Evolutionary conservation across 2,888 invertebrate genomes (phyloP), one percentile per base, ranked within the genome.

Genomic region (Aspidiotus destructor): DNA sequence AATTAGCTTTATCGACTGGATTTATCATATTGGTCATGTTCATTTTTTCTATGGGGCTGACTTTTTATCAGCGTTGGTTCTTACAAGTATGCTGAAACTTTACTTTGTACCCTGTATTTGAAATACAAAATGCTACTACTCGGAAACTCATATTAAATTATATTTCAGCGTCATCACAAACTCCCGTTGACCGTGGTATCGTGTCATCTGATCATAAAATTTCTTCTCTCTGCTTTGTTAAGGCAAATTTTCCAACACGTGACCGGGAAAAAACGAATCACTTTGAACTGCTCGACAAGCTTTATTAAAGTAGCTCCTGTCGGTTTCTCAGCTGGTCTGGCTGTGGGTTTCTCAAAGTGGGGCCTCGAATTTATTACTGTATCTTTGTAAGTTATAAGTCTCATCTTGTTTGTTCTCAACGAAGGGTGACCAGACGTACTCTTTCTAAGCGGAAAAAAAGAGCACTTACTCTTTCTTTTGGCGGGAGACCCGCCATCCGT

Each of bases 331-430:
- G 95, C 96, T 76, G 95, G 95, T 3, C 84, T 99, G 68, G 99
- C 99, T 76, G 95, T 99, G 74, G 95, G 95, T 6, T 88, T 99
- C 76, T 98, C 97, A 1, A 97, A 97, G 78, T 99, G 98, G 98
- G 96, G 95, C 13, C 83, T 99, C 70, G 93, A 93, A 75, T 84
- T 95, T 73, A 93, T 98, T 62, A 92, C 93, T 15, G 87, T 99
- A 72, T 95, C 95, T 2, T 80, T 98, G 80, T 93, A 80, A 81
- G 84, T 81, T 3, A 6, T 48, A 11, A n/a, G n/a, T 48, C 6
- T 48, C n/a, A 48, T 48, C n/a, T 9, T 40, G 69, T 41, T 62
- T 61, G 53, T 52, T 60, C 53, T 69, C 58, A 6, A 58, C n/a
- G n/a, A n/a, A n/a, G n/a, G n/a, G n/a, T n/a, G n/a, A n/a, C n/a